A percentile compares a stretch with the other conserved stretches of the same genome.
Evolutionary conservation across 2,113 vertebrate genomes (phyloP).

Genomic region (Trematomus loennbergii): DNA sequence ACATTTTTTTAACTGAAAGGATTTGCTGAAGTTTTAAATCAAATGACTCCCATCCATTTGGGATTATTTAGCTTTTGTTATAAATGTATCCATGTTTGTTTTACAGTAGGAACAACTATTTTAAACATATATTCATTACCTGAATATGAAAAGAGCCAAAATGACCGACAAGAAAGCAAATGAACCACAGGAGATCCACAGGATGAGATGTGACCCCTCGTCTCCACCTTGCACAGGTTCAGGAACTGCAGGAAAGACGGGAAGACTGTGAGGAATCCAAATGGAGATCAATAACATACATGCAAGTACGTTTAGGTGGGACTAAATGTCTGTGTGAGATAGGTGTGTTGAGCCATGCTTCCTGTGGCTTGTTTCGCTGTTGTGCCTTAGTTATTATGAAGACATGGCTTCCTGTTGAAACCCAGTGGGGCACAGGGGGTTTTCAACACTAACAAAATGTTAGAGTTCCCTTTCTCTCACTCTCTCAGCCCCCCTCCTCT

Average conservation of each 20-base stretch:
- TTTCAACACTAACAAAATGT: conserved; percentile 36
- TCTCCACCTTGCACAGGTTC: rapidly evolving
- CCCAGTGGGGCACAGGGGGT: conserved; percentile 43
- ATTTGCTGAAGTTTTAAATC: background rate
- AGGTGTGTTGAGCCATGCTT: conserved; percentile 63
- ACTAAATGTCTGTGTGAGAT: conserved; percentile 7
- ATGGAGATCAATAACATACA: background rate
- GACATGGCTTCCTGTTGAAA: conserved; percentile 69
- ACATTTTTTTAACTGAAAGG: too few species aligned
- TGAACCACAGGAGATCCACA: conserved; percentile 59
- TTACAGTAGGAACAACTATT: background rate
- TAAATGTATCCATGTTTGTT: background rate
- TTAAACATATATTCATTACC: conserved; percentile 60
- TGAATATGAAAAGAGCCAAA: conserved; percentile 59
- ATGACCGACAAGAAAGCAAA: conserved; percentile 57
- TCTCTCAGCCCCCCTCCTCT: background rate
- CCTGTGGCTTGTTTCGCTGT: conserved; percentile 58
- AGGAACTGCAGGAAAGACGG: conserved; percentile 37
- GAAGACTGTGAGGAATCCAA: conserved; percentile 6
- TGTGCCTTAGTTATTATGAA: conserved; percentile 56
- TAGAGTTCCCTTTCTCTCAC: conserved; percentile 10
- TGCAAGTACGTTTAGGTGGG: conserved; percentile 4
- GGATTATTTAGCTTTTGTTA: background rate
- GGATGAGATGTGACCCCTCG: conserved; percentile 3
- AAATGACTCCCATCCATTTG: background rate